phyloP scores from a whole-genome alignment of 2,888 invertebrate species.

The Sesia bembeciformis region DNA sequence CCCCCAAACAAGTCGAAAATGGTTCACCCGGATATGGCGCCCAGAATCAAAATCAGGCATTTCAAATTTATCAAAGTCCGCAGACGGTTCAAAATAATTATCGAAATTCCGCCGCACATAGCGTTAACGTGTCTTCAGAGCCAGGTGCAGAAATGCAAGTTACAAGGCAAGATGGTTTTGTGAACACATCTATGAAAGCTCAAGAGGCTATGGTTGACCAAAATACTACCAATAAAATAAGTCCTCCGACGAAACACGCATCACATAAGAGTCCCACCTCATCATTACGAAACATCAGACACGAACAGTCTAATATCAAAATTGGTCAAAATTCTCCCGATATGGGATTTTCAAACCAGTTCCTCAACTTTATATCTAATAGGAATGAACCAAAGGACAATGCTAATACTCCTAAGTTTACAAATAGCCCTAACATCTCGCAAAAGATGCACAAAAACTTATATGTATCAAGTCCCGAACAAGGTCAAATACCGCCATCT shows the following conservation, averaged over 20 bases:
- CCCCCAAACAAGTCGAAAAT: constrained; percentile 44
- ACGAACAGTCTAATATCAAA: constrained; percentile 59
- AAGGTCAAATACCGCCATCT: constrained; percentile 66
- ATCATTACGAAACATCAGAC: constrained; percentile 55
- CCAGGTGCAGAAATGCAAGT: constrained; percentile 29
- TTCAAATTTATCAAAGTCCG: constrained; percentile 64
- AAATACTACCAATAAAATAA: constrained; percentile 27
- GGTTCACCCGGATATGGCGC: constrained; percentile 31
- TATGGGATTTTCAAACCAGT: constrained; percentile 65
- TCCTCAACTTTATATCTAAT: constrained; percentile 62
- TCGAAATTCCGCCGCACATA: constrained; percentile 27
- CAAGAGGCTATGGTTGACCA: constrained; percentile 31
- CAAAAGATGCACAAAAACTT: constrained; percentile 71
- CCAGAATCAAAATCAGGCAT: constrained; percentile 33
- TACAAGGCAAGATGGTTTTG: constrained; percentile 24
- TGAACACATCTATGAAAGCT: constrained; percentile 18
- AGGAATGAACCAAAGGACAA: constrained; percentile 71
- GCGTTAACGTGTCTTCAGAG: constrained; percentile 26
- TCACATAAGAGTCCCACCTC: constrained; percentile 53
- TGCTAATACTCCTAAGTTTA: constrained; percentile 70
- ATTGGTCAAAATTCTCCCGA: constrained; percentile 55
- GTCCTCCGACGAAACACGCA: constrained; percentile 27
- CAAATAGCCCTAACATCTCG: constrained; percentile 64
- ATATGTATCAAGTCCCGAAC: constrained; percentile 68
- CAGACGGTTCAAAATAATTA: constrained; percentile 41